phyloP scores from a whole-genome alignment of 2,888 invertebrate genomes.

The Falcaria lacertinaria region DNA sequence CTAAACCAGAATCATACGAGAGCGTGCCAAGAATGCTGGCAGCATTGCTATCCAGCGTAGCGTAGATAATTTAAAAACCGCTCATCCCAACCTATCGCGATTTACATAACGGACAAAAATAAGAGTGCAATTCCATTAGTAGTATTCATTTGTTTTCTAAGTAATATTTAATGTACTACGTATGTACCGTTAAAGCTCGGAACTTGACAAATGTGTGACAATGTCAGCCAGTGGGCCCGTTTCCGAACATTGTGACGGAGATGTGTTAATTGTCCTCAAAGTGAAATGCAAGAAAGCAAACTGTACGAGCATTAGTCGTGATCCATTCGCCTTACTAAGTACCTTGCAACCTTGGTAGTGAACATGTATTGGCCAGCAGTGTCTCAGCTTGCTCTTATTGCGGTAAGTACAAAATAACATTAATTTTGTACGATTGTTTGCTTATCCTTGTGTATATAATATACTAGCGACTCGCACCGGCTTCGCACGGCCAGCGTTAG shows the following conservation, averaged over 20 bases:
- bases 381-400: not conserved
- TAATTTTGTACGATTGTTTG: too few relatives aligned
- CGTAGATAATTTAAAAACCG: too few relatives aligned
- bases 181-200: conserved; percentile 29
- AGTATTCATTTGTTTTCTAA: conserved; percentile 2
- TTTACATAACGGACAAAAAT: conserved; percentile 8
- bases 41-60: too few relatives aligned
- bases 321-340: conserved; percentile 20
- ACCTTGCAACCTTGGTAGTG: conserved; percentile 23
- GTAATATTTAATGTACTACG: conserved; percentile 10
- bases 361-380: conserved; percentile 10
- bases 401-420: not conserved
- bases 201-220: conserved; percentile 35
- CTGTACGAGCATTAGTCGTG: conserved; percentile 45
- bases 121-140: not conserved
- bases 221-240: conserved; percentile 43
- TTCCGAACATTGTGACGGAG: conserved; percentile 34
- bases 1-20: too few relatives aligned
- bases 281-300: conserved; percentile 44
- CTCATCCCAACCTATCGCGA: not conserved
- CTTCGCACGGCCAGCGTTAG: too few relatives aligned
- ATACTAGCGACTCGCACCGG: too few relatives aligned
- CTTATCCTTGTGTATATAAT: too few relatives aligned
- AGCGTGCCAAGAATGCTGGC: too few relatives aligned
- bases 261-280: conserved; percentile 60